phyloP scores from a whole-genome alignment of 2,797 vertebrate species.

The Cercopithecus petaurista region DNA sequence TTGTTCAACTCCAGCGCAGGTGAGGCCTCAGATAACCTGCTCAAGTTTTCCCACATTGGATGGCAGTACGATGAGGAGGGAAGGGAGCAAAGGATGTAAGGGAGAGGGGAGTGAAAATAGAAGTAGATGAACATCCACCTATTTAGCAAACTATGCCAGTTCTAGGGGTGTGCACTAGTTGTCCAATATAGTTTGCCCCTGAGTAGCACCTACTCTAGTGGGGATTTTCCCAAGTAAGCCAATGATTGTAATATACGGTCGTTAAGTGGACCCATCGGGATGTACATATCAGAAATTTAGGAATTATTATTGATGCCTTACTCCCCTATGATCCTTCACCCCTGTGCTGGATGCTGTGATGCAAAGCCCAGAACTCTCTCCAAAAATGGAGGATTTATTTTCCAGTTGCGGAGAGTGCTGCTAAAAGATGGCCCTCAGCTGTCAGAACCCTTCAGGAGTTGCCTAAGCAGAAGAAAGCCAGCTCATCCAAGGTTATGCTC shows the following conservation, averaged over 20 bases:
- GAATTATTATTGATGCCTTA: background rate
- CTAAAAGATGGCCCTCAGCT: background rate
- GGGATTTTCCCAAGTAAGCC: background rate
- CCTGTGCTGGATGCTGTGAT: background rate
- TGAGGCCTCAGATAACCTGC: constrained; percentile 69
- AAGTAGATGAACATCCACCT: background rate
- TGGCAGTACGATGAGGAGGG: background rate
- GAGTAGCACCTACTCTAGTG: background rate
- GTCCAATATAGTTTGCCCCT: background rate
- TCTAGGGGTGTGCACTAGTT: background rate
- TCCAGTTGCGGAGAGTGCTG: background rate
- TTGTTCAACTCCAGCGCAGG: constrained; percentile 67
- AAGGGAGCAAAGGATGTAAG: background rate
- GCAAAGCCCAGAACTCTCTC: background rate
- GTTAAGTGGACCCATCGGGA: background rate
- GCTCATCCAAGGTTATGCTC: background rate
- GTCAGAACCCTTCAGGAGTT: background rate
- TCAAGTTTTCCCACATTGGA: constrained; percentile 66
- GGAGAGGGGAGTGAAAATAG: background rate
- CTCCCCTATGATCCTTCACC: background rate
- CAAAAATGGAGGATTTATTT: constrained; percentile 17
- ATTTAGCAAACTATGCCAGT: background rate
- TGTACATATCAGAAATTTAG: background rate
- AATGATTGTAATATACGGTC: background rate
- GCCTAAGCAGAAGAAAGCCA: background rate